Base-by-base conservation (phyloP, 1,140 invertebrate genomes). In the Lamellibrachia luymesi region DNA sequence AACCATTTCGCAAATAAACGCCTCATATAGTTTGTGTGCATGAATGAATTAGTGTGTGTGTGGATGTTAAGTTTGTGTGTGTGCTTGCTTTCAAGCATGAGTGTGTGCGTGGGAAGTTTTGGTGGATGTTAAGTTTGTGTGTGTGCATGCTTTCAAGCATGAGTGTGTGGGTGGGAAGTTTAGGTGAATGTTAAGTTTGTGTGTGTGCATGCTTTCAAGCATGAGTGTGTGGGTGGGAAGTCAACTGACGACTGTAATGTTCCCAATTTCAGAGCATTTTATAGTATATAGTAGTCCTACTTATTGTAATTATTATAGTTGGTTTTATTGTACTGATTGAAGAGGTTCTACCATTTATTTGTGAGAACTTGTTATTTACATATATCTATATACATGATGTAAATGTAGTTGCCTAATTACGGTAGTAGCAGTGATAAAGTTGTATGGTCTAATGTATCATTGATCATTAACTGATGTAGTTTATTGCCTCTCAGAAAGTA, bases 41-140 rank as follows among this genome's bases (percentile, higher is more conserved):
- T 80, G 64, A 80, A 80, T 80, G 13, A 38, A 17, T 25, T 49
- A 13, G 38, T 51, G n/a, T n/a, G n/a, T n/a, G 5, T 51, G 38
- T 93, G 64, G 13, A 27, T 89, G 17, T 80, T 90, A 27, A 93
- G 50, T 50, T 92, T 25, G 22, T 80, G 64, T 80, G 64, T 80
- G 6, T 80, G 64, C 17, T 8, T 10, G 64, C 64, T 80, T 80
- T 80, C 17, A 22, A 17, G 52, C 52, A 13, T 56, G 64, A 10
- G 25, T 80, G 25, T 2, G 1, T 80, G 8, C 0, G 13, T 22
- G 22, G 22, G 27, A 25, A 90, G 51, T 25, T 64, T 56, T 1
- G 51, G 13, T 56, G 25, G 22, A 22, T 22, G 50, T 25, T 38
- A 38, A 38, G 38, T 38, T 38, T 38, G 38, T 38, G 38, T 22